A percentile compares a stretch with the other conserved stretches of the same genome.
These are phyloP conservation scores for Eulemur coronatus DNA, from an alignment of 2,797 vertebrate species.

Conservation along the genomic window DNA sequence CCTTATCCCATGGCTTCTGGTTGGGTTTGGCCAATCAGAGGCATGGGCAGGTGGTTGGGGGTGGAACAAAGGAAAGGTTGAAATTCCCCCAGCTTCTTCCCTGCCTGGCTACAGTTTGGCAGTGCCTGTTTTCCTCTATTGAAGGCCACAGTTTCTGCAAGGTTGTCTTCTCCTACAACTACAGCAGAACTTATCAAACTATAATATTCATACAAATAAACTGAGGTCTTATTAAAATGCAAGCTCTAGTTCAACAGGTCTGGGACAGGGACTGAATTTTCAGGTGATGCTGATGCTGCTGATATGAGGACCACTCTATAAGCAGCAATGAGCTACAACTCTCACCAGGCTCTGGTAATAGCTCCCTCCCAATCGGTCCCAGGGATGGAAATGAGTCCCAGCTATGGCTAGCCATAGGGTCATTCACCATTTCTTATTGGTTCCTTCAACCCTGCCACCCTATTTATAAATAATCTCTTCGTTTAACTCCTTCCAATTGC, in stretches of 20 bases:
- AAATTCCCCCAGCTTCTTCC: neutral
- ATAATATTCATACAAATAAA: neutral
- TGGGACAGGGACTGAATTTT: neutral
- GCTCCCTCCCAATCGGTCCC: neutral
- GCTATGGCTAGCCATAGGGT: neutral
- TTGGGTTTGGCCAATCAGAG: neutral
- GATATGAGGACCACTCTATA: neutral
- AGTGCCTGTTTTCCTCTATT: neutral
- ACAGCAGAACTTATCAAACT: neutral
- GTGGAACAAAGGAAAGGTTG: neutral
- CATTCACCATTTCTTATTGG: neutral
- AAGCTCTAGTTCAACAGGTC: neutral
- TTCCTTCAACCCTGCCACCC: neutral
- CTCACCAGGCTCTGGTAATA: neutral
- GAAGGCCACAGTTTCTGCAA: neutral
- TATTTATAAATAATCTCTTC: neutral
- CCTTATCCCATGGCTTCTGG: neutral
- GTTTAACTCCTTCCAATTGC: neutral
- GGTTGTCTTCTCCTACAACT: neutral
- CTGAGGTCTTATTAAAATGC: neutral
- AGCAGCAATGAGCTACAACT: neutral
- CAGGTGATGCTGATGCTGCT: neutral
- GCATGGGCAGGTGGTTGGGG: neutral
- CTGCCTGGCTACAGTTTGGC: neutral
- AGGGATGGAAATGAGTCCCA: neutral